These are phyloP conservation scores for Linepithema humile DNA, from an alignment of 1,140 invertebrate species.

Conservation along the genomic window DNA sequence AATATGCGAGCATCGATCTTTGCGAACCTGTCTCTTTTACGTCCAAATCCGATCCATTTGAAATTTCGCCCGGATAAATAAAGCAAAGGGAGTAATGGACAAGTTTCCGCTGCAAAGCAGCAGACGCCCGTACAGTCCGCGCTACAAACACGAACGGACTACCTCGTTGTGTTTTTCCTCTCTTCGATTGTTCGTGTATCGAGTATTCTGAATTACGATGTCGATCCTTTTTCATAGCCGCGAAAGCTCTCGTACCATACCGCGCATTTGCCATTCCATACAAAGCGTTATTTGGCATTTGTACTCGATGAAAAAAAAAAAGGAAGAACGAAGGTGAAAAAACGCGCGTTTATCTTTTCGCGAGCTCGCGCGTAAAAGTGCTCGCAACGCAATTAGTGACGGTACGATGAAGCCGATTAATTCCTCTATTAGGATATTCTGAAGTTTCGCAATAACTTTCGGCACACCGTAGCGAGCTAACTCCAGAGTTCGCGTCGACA, in stretches of 20 bases:
- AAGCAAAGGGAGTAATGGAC: constrained; percentile 72
- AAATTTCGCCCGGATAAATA: constrained; percentile 75
- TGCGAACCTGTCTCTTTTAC: constrained; percentile 44
- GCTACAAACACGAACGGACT: constrained; percentile 27
- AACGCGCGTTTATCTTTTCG: background rate
- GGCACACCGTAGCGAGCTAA: background rate
- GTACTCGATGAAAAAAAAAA: background rate
- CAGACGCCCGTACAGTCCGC: constrained; percentile 65
- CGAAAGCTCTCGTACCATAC: constrained; percentile 31
- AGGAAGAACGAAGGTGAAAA: background rate
- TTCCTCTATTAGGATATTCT: constrained; percentile 5
- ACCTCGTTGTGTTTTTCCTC: constrained; percentile 18
- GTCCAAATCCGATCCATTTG: constrained; percentile 76
- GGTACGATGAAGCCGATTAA: background rate
- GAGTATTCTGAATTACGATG: constrained; percentile 61
- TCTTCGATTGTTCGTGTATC: background rate
- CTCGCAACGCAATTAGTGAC: background rate
- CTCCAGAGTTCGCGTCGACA: background rate
- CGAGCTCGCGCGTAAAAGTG: background rate
- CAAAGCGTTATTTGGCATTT: background rate
- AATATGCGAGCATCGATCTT: constrained; percentile 42
- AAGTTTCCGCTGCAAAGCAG: constrained; percentile 69
- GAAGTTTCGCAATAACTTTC: background rate
- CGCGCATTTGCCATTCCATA: constrained; percentile 54
- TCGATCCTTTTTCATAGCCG: constrained; percentile 46